Conservation (phyloP, 1,140 invertebrate genomes). For the Drosophila takahashii region DNA sequence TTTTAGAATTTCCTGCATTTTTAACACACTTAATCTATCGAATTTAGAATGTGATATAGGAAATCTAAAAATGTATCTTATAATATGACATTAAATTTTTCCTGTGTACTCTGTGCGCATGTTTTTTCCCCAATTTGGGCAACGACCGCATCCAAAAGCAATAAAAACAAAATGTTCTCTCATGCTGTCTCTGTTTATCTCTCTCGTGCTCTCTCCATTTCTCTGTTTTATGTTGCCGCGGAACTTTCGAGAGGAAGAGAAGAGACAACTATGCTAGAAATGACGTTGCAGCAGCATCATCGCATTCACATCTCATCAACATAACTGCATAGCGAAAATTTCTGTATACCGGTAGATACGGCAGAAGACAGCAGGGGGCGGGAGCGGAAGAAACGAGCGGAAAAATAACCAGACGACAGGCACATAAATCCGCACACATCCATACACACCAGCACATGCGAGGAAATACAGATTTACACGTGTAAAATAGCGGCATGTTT, state of each 20-base stretch:
- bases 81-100: not conserved
- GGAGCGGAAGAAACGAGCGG: conserved; percentile 14
- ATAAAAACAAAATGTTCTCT: conserved; percentile 54
- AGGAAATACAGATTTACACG: conserved; percentile 22
- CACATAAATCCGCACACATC: conserved; percentile 18
- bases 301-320: conserved; percentile 41
- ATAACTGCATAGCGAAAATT: conserved; percentile 45
- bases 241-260: conserved; percentile 56
- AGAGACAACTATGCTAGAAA: conserved; percentile 47
- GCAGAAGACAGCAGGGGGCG: conserved; percentile 3
- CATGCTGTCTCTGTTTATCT: not conserved
- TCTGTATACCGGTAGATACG: conserved; percentile 45
- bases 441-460: conserved; percentile 12
- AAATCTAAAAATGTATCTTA: too few species aligned
- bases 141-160: conserved; percentile 66
- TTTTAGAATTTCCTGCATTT: not conserved
- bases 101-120: conserved; percentile 45
- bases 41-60: too few species aligned
- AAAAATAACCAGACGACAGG: conserved; percentile 60
- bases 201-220: conserved; percentile 7
- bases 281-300: conserved; percentile 47
- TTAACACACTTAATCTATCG: too few species aligned
- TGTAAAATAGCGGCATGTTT: conserved; percentile 35
- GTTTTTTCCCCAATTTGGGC: conserved; percentile 66
- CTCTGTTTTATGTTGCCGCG: conserved; percentile 46